A percentile compares a stretch with the other conserved stretches of the same genome.
Evolutionary conservation across 2,797 vertebrate genomes (phyloP).

Genomic region (Sparus aurata): DNA sequence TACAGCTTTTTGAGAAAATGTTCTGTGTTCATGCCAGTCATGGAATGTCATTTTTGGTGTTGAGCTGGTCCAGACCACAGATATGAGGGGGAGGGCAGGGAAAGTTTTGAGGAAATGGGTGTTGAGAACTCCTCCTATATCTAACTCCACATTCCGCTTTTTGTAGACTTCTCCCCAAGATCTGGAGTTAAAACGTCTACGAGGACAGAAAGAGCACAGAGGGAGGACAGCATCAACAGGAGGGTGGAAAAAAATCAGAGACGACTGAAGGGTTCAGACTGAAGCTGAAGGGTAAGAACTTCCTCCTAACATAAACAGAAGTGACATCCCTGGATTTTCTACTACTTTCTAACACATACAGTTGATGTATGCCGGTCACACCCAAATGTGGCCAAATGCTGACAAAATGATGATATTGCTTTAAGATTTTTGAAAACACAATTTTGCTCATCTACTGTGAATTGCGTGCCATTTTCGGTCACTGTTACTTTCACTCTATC

Average conservation of each 20-base stretch:
- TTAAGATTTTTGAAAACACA: not conserved
- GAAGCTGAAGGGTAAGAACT: conserved; percentile 60
- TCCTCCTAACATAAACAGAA: conserved; percentile 13
- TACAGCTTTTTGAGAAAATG: conserved; percentile 14
- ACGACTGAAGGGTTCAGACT: conserved; percentile 13
- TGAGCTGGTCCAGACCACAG: conserved; percentile 61
- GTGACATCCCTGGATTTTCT: not conserved
- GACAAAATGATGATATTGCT: not conserved
- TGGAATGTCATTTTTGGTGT: conserved; percentile 68
- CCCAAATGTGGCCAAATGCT: conserved; percentile 11
- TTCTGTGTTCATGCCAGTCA: conserved; percentile 41
- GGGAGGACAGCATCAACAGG: conserved; percentile 39
- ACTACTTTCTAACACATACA: not conserved
- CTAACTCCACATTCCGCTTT: conserved; percentile 77
- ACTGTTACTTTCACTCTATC: not conserved
- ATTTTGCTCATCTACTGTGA: not conserved
- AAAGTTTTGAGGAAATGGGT: conserved; percentile 81
- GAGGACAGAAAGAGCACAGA: conserved; percentile 25
- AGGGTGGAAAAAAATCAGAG: not conserved
- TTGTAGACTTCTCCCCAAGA: conserved; percentile 46
- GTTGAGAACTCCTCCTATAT: conserved; percentile 78
- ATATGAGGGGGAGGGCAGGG: conserved; percentile 73
- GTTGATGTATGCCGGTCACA: conserved; percentile 19
- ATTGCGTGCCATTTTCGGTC: not conserved
- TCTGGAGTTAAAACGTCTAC: conserved; percentile 41